phyloP scores from a whole-genome alignment of 35 echinoderm and acorn worm species.

The Strongylocentrotus purpuratus region DNA sequence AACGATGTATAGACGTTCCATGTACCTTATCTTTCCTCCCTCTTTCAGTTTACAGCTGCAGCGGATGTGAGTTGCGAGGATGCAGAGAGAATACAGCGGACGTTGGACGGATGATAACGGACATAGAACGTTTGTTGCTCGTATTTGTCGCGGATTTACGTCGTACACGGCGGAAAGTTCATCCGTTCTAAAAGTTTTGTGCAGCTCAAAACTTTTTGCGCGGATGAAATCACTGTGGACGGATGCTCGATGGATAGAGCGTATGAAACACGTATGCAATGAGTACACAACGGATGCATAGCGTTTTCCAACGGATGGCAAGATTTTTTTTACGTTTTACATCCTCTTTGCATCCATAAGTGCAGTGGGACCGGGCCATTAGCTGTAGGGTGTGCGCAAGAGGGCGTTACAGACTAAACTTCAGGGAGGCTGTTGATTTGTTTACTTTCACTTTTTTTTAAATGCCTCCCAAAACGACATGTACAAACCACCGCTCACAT shows the following conservation, averaged over 20 bases:
- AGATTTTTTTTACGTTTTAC: background rate
- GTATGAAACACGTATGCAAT: constrained; percentile 26
- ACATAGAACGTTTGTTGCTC: too few relatives aligned
- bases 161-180: constrained; percentile 41
- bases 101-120: too few relatives aligned
- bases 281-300: constrained; percentile 38
- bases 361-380: too few relatives aligned
- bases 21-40: constrained; percentile 29
- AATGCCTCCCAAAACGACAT: too few relatives aligned
- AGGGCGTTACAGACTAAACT: too few relatives aligned
- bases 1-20: constrained; percentile 42
- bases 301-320: constrained; percentile 31
- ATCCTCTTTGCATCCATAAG: too few relatives aligned
- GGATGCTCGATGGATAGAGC: constrained; percentile 33
- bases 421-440: too few relatives aligned
- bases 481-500: too few relatives aligned
- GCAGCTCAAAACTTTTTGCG: constrained; percentile 25
- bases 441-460: too few relatives aligned
- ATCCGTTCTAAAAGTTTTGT: constrained; percentile 38
- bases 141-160: background rate
- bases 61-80: too few relatives aligned
- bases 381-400: too few relatives aligned
- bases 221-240: constrained; percentile 26
- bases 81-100: too few relatives aligned
- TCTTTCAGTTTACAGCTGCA: background rate